Base-by-base conservation (phyloP, 2,888 invertebrate genomes). In the Eurytoma californica region DNA sequence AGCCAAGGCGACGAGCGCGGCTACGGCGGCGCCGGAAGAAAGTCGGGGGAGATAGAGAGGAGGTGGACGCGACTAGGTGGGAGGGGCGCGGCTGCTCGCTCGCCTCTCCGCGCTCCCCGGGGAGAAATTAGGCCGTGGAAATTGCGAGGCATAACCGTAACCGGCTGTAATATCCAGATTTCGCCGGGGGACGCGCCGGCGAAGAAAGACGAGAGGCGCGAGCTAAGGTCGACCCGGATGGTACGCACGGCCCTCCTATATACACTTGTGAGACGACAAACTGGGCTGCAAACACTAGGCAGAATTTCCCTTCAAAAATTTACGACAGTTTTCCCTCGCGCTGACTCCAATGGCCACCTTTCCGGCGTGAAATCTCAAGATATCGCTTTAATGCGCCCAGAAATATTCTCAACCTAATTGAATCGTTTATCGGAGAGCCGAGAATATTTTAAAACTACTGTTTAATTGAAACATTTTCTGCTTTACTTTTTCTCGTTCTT, bases 141-240 rank as follows among this genome's bases (percentile, higher is more conserved):
- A 82, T 83, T 82, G 84, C 81, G 65, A 81, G 81, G 80, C 80
- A 81, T 84, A 83, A 81, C 80, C 82, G 74, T 82, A 82, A 83
- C 82, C 81, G 69, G 65, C 72, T 80, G 82, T 81, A 82, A 84
- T 83, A 83, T 83, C 82, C 80, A 83, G 82, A 77, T 80, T 78
- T 75, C 63, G 57, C 72, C 74, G 55, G n/a, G 77, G 67, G 69
- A 74, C 57, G 69, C 58, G 73, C 73, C 69, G 39, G 73, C 60
- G 51, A 77, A 72, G 77, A 73, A 79, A 68, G 39, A 20, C 65
- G 28, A 60, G 2, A 28, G 16, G 16, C 61, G 14, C 12, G 9
- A 58, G 14, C 60, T 24, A 12, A 12, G 20, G 28, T 24, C 60
- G 13, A 12, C 28, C 14, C 28, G 14, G 60, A 13, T 4, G 28